Evolutionary conservation across 2,797 vertebrate genomes (phyloP).

Genomic region (Catamblyrhynchus diadema): DNA sequence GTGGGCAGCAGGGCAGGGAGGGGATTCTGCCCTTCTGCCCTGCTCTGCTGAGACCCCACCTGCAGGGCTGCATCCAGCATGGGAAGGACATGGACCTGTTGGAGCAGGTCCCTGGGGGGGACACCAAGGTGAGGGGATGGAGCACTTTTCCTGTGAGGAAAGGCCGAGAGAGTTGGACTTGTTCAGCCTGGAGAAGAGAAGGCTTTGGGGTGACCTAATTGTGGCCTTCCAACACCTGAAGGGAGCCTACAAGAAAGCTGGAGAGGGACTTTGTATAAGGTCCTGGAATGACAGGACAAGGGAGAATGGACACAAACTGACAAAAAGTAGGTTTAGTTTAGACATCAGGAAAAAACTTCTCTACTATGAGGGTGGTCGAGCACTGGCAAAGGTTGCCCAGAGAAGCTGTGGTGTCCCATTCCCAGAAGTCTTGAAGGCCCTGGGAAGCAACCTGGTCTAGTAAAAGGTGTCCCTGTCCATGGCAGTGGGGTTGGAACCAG

Average conservation of each 20-base stretch:
- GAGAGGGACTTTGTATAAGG: neutral
- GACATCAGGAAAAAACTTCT: neutral
- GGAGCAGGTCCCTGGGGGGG: neutral
- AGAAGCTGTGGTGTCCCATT: neutral
- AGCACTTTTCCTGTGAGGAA: neutral
- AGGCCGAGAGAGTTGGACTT: neutral
- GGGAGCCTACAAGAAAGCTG: neutral
- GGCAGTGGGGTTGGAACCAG: neutral
- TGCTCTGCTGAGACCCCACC: neutral
- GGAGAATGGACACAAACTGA: neutral
- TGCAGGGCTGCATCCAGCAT: neutral
- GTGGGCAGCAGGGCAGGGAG: neutral
- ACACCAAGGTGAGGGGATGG: fast-evolving
- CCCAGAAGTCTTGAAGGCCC: neutral
- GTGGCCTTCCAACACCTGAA: neutral
- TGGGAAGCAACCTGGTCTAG: neutral
- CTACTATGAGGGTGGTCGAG: fast-evolving
- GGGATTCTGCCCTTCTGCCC: neutral
- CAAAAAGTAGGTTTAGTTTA: neutral
- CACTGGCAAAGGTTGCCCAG: neutral
- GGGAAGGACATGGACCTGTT: neutral
- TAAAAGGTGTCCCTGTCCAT: neutral
- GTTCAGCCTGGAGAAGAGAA: neutral
- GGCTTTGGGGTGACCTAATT: neutral
- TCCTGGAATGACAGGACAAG: neutral